Base-by-base conservation (phyloP, 2,113 vertebrate genomes). In the Corythornis vintsioides region DNA sequence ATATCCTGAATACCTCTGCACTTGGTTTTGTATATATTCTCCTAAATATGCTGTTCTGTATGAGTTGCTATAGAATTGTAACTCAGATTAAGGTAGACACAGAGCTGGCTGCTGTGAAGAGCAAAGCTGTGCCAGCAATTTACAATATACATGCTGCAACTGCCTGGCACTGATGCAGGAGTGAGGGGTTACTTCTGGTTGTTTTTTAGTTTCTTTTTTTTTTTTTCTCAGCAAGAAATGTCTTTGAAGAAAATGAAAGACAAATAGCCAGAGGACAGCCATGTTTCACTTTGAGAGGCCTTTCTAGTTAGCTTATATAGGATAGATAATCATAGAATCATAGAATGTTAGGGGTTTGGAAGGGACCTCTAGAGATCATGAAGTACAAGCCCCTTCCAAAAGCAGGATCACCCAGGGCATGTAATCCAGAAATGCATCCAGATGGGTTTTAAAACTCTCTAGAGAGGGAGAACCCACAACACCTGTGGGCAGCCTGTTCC, bases 141-240 rank as follows among this genome's bases (percentile, higher is more conserved):
- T 4, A 52, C 9, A 21, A 15, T 8, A 28, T 5, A 33, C 20
- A 15, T 0, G 2, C 5, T 3, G 3, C 38, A 8, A 8, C 43
- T 45, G 22, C 31, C 38, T 29, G 33, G 31, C 9, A 43, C 28
- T 38, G 16, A 26, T 0, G 14, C 0, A 2, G 13, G 26, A 9
- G 40, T 14, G 61, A 83, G 33, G 25, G 86, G 9, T 18, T n/a
- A 29, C 12, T 64, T 72, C 52, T 70, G 55, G 25, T 15, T 60
- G 7, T 4, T 17, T 81, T 8, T 89, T 15, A 56, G 7, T 4
- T 17, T 81, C 8, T 89, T 83, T 6, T 3, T 20, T 81, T 35
- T 35, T 8, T 89, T 84, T 89, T 28, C 50, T 73, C 29, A 33
- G n/a, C 3, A 65, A 65, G 60, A 31, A 56, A 69, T 7, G 9